Percentiles rank a stretch among this genome's conserved stretches.
Conservation (phyloP, 2,797 vertebrate genomes). For the Strix occidentalis region DNA sequence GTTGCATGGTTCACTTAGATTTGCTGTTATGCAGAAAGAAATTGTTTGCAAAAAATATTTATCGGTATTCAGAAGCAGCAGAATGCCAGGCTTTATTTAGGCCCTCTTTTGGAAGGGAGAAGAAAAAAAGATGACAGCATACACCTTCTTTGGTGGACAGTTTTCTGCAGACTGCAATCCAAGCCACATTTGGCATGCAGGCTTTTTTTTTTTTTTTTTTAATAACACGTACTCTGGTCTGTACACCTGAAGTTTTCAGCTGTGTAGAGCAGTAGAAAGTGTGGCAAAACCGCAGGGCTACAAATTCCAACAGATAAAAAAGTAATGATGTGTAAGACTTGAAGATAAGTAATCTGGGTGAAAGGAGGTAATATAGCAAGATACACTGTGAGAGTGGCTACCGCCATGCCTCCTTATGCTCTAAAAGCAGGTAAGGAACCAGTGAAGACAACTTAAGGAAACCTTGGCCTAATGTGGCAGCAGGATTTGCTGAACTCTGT, state of each 20-base stretch:
- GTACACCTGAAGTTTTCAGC: not conserved
- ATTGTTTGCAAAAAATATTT: not conserved
- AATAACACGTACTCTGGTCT: not conserved
- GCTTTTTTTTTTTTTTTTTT: not conserved
- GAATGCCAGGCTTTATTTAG: not conserved
- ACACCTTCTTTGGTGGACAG: not conserved
- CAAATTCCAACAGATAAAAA: not conserved
- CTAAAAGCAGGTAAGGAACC: not conserved
- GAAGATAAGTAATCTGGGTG: not conserved
- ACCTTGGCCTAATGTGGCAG: not conserved
- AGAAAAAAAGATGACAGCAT: not conserved
- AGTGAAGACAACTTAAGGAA: not conserved
- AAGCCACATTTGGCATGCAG: not conserved
- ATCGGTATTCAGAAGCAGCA: not conserved
- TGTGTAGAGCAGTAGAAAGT: not conserved
- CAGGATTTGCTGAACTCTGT: accelerated
- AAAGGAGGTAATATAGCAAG: not conserved
- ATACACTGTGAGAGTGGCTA: accelerated
- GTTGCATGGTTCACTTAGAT: not conserved
- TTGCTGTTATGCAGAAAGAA: not conserved
- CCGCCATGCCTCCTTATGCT: not conserved
- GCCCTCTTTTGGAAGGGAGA: not conserved
- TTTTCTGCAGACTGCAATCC: not conserved
- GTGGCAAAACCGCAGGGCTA: not conserved
- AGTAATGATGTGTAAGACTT: not conserved